Evolutionary conservation across 2,888 invertebrate genomes (phyloP), one percentile per base, ranked within the genome.

Genomic region (Acanthopleura granulata): DNA sequence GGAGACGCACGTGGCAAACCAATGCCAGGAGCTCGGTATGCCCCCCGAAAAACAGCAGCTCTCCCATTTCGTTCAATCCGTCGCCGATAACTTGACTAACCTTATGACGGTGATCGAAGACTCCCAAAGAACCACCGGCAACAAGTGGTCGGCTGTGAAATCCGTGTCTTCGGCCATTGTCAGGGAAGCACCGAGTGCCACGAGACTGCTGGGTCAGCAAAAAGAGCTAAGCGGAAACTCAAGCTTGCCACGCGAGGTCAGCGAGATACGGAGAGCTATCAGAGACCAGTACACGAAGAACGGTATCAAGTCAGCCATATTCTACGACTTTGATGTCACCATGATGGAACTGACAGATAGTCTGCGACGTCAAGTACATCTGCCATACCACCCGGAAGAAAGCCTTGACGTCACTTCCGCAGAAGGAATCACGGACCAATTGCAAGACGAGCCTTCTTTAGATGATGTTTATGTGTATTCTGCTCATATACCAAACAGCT

Each of bases 161-260:
- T 81, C 84, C 12, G 82, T 84, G 15, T 83, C 84, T 0, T 84
- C 85, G 0, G 82, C 85, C 4, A 82, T 85, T 25, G 71, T 77
- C 14, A 75, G 85, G 51, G 84, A 85, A 74, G 71, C 82, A 0
- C 85, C 85, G 14, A 84, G 80, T 25, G 78, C 81, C 0, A 77
- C 83, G 11, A 76, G 80, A 49, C 78, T 81, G 0, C 76, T 84
- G 6, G 75, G 77, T 6, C 66, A 66, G 25, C 22, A 66, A 66
- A 27, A 27, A 6, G 16, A 66, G 6, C 16, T 12, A 16, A 16
- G 4, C 1, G 25, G 29, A 16, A 22, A 15, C 16, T 6, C 15
- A 27, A 6, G 3, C 25, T 3, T 66, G 25, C 6, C 66, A 22
- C 22, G 16, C 6, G 66, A 66, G 22, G 18, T 66, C 16, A 16